Conservation (phyloP, 1,140 invertebrate genomes). For the Sminthurinus signatus region DNA sequence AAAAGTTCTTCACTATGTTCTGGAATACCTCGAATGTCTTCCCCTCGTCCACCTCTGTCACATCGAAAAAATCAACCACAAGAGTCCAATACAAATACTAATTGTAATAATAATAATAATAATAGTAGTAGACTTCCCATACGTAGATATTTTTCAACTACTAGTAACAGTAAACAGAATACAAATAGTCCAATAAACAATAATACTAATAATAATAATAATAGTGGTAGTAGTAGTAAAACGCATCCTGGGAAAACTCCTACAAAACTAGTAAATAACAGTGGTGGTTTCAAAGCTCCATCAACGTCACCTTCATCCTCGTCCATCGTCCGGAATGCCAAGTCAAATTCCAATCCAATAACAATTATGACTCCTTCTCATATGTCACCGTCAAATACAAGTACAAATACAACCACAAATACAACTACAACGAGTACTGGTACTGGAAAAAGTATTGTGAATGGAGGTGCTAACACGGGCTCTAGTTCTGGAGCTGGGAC, state of each 20-base stretch:
- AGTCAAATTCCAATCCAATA: not conserved
- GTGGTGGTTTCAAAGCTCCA: too few species aligned
- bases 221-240: too few species aligned
- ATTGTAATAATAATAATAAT: slow-evolving; percentile 1
- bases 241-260: too few species aligned
- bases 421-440: slow-evolving; percentile 5
- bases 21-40: slow-evolving; percentile 30
- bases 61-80: too few species aligned
- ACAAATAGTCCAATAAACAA: too few species aligned
- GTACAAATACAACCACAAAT: not conserved
- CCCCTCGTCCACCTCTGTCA: slow-evolving; percentile 11
- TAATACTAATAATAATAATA: too few species aligned
- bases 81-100: slow-evolving; percentile 2
- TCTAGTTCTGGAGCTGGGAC: slow-evolving; percentile 14
- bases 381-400: not conserved
- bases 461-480: not conserved
- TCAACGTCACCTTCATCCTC: too few species aligned
- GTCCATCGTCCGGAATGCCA: too few species aligned
- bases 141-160: not conserved
- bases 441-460: too few species aligned
- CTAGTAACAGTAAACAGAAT: not conserved
- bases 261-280: too few species aligned
- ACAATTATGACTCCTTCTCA: slow-evolving; percentile 15
- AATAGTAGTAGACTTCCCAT: slow-evolving; percentile 1
- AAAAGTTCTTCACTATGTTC: slow-evolving; percentile 17